Base-by-base conservation (phyloP, 2,113 vertebrate genomes). In the Penelope pileata region DNA sequence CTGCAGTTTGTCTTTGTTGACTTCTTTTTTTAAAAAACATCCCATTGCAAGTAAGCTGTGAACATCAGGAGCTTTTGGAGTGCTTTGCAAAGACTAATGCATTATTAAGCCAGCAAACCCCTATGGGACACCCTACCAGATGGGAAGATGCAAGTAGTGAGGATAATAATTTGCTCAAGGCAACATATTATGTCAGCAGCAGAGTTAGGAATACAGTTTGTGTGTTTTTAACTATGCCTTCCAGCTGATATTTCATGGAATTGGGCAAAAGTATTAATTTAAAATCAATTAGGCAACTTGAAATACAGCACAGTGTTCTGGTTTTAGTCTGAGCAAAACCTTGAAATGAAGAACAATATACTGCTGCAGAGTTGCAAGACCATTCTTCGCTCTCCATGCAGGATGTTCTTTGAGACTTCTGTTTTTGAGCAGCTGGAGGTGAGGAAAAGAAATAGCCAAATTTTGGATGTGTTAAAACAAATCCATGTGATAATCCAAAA, bases 91-190 rank as follows among this genome's bases (percentile, higher is more conserved):
- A 91, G 81, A 68, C 70, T 94, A 86, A 89, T 90, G 74, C 82
- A 88, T 93, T 94, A 87, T 83, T 83, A 91, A 94, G 85, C 59
- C 47, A 45, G 40, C 30, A 94, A 86, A 66, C 30, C 83, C 67
- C 72, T 58, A 9, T 3, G 53, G 64, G 54, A 40, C 38, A 45
- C 27, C 47, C 56, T 51, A 62, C 45, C 74, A 87, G 86, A 75
- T 90, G 62, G 82, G 54, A 72, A 94, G 63, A 88, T 77, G 54
- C 53, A 85, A 60, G 67, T 12, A 82, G 47, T 63, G 36, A 56
- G 38, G 56, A 90, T 85, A 85, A 72, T 79, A 32, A 91, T 82
- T 85, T 91, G 29, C 70, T 85, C n/a, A 68, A 88, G 70, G 73
- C 81, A 68, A 78, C 60, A 27, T 32, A 60, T 18, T 51, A 6